These are phyloP conservation scores for Grantiella picta DNA, from an alignment of 2,113 vertebrate genomes.

Conservation along the genomic window DNA sequence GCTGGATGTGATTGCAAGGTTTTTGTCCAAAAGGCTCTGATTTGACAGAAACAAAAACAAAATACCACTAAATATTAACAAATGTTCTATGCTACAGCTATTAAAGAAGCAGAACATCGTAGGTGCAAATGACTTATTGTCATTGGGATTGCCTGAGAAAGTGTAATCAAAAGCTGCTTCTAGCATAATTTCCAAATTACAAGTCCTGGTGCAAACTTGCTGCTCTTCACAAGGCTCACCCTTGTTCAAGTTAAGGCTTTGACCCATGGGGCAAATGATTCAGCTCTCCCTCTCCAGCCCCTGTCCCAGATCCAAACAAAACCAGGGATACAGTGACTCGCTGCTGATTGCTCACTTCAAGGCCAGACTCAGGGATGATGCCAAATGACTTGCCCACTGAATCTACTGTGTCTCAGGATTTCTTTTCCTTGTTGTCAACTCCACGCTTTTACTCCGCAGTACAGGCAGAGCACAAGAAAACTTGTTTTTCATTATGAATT, in stretches of 20 bases:
- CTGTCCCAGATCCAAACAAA: conserved; percentile 9
- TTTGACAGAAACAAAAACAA: neutral
- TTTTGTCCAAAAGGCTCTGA: neutral
- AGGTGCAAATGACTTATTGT: conserved; percentile 2
- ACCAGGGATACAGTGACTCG: neutral
- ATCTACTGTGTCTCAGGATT: neutral
- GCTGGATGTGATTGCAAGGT: neutral
- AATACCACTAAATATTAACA: neutral
- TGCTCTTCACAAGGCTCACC: neutral
- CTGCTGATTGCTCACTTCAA: neutral
- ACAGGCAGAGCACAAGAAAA: neutral
- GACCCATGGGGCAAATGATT: conserved; percentile 41
- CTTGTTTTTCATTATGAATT: conserved; percentile 29
- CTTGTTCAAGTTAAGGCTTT: neutral
- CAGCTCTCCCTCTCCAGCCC: neutral
- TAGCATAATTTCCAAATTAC: neutral
- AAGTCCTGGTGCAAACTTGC: neutral
- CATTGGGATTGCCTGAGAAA: neutral
- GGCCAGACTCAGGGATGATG: neutral
- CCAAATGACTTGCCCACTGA: neutral
- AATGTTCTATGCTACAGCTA: neutral
- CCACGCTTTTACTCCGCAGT: neutral
- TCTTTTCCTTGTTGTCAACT: conserved; percentile 8
- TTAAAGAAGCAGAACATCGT: neutral
- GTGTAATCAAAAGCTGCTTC: neutral